Conservation (phyloP, 1,140 invertebrate genomes). For the Piezodorus guildinii region DNA sequence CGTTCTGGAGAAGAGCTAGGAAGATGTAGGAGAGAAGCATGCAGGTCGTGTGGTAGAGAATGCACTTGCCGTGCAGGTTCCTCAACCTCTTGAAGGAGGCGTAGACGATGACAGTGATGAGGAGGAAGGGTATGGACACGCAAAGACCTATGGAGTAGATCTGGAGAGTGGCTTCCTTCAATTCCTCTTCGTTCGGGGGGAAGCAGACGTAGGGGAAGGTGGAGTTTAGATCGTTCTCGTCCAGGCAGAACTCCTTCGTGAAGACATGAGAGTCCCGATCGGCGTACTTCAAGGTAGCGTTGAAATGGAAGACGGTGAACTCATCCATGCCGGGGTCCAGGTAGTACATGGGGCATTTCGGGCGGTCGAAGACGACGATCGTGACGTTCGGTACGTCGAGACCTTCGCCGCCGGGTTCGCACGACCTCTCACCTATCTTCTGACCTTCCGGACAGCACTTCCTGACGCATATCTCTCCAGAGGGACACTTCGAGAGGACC, state of each 20-base stretch:
- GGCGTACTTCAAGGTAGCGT: too few species aligned
- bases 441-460: neutral
- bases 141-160: conserved; percentile 42
- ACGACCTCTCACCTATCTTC: neutral
- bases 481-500: too few species aligned
- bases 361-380: neutral
- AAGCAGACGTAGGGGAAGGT: conserved; percentile 1
- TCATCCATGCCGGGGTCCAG: neutral
- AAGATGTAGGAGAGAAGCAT: neutral
- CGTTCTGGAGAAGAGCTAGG: neutral
- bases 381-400: neutral
- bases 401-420: neutral
- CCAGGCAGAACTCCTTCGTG: neutral
- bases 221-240: neutral
- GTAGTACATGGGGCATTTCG: neutral
- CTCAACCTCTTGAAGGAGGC: conserved; percentile 52
- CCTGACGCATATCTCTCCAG: neutral
- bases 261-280: too few species aligned
- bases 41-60: conserved; percentile 41
- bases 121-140: conserved; percentile 56
- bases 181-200: neutral
- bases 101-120: conserved; percentile 59
- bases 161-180: neutral
- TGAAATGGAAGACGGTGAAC: too few species aligned
- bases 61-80: conserved; percentile 58